These are phyloP conservation scores for Paralinhomoeus sp. DNA, from an alignment of 2,888 invertebrate species.

Conservation along the genomic window DNA sequence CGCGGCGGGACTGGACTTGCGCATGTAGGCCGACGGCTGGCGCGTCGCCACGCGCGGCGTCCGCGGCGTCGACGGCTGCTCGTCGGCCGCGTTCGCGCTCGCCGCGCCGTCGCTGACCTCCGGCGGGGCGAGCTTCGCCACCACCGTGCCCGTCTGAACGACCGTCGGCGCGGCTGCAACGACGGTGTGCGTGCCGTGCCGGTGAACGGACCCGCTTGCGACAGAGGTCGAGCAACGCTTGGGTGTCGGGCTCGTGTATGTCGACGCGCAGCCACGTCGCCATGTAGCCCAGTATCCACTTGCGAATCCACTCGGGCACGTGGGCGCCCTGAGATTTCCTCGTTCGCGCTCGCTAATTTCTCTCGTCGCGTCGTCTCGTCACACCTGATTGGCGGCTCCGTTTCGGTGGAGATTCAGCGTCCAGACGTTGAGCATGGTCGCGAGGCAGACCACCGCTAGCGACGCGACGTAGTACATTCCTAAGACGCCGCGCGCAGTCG, in stretches of 20 bases:
- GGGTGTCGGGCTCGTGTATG: slow-evolving; percentile 14
- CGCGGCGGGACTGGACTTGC: too few species aligned
- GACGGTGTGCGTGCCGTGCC: neutral
- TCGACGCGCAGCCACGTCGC: slow-evolving; percentile 21
- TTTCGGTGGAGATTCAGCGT: slow-evolving; percentile 50
- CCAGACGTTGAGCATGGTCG: slow-evolving; percentile 44
- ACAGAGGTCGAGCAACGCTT: slow-evolving; percentile 9
- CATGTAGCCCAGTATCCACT: slow-evolving; percentile 19
- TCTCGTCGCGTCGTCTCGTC: too few species aligned
- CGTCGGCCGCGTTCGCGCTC: too few species aligned
- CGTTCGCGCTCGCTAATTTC: too few species aligned
- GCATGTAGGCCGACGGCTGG: too few species aligned
- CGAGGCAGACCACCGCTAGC: slow-evolving; percentile 32
- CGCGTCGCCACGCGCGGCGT: too few species aligned
- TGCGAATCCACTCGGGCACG: slow-evolving; percentile 14
- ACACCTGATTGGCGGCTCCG: slow-evolving; percentile 4
- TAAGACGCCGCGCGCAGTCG: slow-evolving; percentile 12
- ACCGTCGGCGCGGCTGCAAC: too few species aligned
- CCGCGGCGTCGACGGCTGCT: too few species aligned
- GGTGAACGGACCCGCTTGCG: neutral
- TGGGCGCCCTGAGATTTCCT: slow-evolving; percentile 8
- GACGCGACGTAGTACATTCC: slow-evolving; percentile 37
- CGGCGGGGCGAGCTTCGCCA: too few species aligned
- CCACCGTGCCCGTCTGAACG: too few species aligned
- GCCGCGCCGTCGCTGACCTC: too few species aligned